Evolutionary conservation across 2,888 invertebrate genomes (phyloP).

Genomic region (Hymenopus coronatus): DNA sequence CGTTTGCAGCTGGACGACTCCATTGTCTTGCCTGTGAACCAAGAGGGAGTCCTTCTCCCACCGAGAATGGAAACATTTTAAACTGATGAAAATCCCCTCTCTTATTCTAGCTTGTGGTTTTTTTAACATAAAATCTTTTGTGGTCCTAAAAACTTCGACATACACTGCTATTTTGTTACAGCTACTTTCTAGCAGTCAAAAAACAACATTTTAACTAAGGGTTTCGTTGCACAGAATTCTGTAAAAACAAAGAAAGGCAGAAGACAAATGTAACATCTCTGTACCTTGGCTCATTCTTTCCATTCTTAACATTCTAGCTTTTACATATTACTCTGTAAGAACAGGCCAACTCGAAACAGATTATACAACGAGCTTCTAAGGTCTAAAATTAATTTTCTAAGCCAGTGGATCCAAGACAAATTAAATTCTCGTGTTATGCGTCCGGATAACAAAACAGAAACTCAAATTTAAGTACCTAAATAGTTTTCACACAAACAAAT

Average conservation of each 20-base stretch:
- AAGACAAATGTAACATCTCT: no score
- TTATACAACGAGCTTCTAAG: no score
- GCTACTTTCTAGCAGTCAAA: background rate
- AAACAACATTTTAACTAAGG: background rate
- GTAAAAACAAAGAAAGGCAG: background rate
- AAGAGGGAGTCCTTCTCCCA: background rate
- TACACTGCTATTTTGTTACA: background rate
- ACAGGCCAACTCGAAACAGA: background rate
- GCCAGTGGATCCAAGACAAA: no score
- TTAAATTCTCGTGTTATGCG: no score
- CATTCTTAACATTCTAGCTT: background rate
- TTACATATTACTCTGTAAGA: background rate
- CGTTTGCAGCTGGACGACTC: background rate
- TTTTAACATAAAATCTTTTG: background rate
- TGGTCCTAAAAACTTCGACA: background rate
- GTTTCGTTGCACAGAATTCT: background rate
- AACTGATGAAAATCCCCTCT: background rate
- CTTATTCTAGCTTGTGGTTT: background rate
- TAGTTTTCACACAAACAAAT: no score
- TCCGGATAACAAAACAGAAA: no score
- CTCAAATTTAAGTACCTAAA: no score
- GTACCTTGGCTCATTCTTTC: background rate
- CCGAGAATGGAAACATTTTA: background rate
- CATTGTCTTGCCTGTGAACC: background rate
- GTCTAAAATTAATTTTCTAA: no score